Base-by-base conservation (phyloP, 2,797 vertebrate genomes). In the Steatocranus sp. region DNA sequence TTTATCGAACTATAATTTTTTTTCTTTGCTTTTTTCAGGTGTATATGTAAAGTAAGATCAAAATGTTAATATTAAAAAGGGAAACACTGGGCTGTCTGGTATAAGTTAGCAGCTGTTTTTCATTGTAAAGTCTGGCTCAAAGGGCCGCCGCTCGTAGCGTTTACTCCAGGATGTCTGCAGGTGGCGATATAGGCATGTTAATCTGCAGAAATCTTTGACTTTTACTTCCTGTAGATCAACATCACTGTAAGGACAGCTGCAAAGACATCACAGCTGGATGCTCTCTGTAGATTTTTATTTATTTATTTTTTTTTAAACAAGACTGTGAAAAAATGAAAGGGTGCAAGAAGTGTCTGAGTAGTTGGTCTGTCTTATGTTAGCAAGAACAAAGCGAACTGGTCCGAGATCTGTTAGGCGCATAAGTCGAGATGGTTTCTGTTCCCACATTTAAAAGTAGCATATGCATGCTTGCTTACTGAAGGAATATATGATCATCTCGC, bases 131-230 rank as follows among this genome's bases (percentile, higher is more conserved):
- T 61, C 56, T n/a, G 17, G 17, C 56, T 34, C 0, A 61, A 34
- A 34, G 30, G 10, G 56, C 30, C 1, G 10, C 10, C 0, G 6
- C 10, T 11, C 3, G 0, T n/a, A 34, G 56, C 6, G 4, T 61
- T 61, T 34, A n/a, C 18, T 61, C 32, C 56, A 61, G 32, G 30
- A n/a, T 61, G 32, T 36, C 56, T 61, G 56, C 30, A 61, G 32
- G 30, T 61, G 56, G 56, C 6, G 11, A 36, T 32, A 20, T 36
- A 61, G 58, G 18, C 18, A 36, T 14, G 18, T 63, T 63, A 15
- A 66, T 6, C 61, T 66, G 34, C 61, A 66, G 61, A 38, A 66
- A 23, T 66, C 34, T 66, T 38, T 38, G n/a, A 66, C 34, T 38
- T 66, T 38, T 20, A 23, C 61, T 41, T 38, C 61, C 34, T 41